Evolutionary conservation across 2,888 invertebrate genomes (phyloP).

Genomic region (Dryobotodes eremita): DNA sequence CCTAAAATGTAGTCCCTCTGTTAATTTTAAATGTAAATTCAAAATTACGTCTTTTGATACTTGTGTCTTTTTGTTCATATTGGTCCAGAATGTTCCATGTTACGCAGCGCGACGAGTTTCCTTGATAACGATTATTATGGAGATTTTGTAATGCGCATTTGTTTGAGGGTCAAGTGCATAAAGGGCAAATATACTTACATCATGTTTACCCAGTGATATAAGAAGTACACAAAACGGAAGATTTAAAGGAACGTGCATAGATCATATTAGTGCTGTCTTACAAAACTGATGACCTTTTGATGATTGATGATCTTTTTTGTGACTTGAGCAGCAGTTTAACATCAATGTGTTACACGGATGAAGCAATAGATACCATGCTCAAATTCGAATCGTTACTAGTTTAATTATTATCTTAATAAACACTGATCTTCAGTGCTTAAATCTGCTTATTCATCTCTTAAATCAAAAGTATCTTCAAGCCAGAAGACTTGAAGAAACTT

Average conservation of each 20-base stretch:
- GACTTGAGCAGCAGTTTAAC: too few species aligned
- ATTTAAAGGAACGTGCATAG: background rate
- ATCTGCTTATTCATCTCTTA: background rate
- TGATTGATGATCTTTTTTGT: background rate
- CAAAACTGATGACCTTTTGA: too few species aligned
- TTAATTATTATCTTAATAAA: constrained; percentile 1
- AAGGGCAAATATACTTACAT: background rate
- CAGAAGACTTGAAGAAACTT: background rate
- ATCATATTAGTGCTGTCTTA: background rate
- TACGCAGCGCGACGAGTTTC: constrained; percentile 16
- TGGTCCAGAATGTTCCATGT: constrained; percentile 41
- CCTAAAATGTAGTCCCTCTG: constrained; percentile 12
- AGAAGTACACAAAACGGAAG: background rate
- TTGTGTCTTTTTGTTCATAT: constrained; percentile 6
- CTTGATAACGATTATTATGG: constrained; percentile 7
- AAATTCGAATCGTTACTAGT: background rate
- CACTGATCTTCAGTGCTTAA: background rate
- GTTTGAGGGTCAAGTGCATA: constrained; percentile 17
- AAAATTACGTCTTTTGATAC: constrained; percentile 6
- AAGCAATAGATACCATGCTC: background rate
- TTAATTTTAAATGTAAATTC: constrained; percentile 27
- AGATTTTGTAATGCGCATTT: constrained; percentile 39
- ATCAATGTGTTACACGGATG: background rate
- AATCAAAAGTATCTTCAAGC: background rate
- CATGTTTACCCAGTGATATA: background rate